Conservation (phyloP, 2,888 invertebrate genomes). For the Dusona sp. region DNA sequence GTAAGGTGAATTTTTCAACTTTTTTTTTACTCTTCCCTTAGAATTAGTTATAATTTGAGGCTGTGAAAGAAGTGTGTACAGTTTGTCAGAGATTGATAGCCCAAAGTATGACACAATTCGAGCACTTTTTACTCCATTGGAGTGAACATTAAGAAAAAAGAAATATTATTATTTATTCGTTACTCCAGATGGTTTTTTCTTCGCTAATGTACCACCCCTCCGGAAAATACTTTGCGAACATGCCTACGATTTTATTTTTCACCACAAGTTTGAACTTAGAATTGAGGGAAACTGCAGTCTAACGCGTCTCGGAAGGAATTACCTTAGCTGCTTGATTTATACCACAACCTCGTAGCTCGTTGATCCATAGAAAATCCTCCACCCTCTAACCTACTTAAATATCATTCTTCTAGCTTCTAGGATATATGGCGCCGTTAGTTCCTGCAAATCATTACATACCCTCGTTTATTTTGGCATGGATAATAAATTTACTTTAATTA, state of each 20-base stretch:
- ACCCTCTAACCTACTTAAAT: background rate
- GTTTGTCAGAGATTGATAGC: background rate
- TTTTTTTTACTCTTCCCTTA: background rate
- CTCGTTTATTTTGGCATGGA: constrained; percentile 42
- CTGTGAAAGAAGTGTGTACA: background rate
- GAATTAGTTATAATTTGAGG: background rate
- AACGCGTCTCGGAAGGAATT: constrained; percentile 35
- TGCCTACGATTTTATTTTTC: background rate
- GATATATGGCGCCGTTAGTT: constrained; percentile 41
- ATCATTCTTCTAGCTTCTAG: constrained; percentile 58
- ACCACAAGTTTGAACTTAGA: background rate
- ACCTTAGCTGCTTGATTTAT: constrained; percentile 55
- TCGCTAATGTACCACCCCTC: background rate
- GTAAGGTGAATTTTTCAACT: background rate
- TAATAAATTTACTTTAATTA: constrained; percentile 66
- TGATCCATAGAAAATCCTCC: constrained; percentile 46
- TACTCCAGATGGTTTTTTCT: background rate
- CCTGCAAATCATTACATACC: constrained; percentile 51
- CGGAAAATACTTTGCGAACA: background rate
- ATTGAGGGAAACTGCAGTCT: background rate
- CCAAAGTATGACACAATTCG: background rate
- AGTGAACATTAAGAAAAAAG: background rate
- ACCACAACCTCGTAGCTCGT: constrained; percentile 52
- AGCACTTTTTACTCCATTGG: background rate
- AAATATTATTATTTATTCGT: background rate